Conservation (phyloP, 2,113 vertebrate genomes). For the Rissa tridactyla region DNA sequence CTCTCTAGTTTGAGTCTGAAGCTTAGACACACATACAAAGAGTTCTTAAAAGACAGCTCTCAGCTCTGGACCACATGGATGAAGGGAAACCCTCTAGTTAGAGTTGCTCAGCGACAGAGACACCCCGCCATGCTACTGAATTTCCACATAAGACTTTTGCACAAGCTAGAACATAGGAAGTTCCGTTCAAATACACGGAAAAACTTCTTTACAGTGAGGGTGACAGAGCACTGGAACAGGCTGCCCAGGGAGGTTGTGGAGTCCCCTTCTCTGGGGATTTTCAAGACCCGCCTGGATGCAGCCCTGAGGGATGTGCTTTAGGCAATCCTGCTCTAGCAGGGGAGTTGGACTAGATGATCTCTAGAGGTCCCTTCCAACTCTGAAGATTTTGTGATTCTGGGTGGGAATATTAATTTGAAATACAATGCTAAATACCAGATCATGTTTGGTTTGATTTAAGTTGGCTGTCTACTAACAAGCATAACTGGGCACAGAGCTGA, state of each 20-base stretch:
- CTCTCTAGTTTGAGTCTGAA: neutral
- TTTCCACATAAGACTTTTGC: neutral
- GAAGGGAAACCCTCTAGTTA: neutral
- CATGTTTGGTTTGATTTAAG: neutral
- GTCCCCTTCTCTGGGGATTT: too few relatives aligned
- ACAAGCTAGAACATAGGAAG: too few relatives aligned
- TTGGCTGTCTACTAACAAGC: neutral
- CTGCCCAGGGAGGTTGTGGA: too few relatives aligned
- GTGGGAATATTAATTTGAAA: neutral
- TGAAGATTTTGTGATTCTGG: too few relatives aligned
- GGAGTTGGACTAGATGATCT: too few relatives aligned
- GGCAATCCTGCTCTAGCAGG: too few relatives aligned
- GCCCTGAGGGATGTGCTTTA: too few relatives aligned
- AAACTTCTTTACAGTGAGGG: too few relatives aligned
- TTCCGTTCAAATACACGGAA: too few relatives aligned
- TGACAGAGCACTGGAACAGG: too few relatives aligned
- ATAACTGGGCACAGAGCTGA: neutral
- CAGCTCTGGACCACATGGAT: neutral
- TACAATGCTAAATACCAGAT: neutral
- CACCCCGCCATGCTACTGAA: neutral
- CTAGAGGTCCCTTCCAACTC: too few relatives aligned
- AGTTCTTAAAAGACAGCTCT: neutral
- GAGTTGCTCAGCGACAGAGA: neutral
- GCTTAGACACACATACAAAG: neutral
- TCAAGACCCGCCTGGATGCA: too few relatives aligned